A percentile compares a stretch with the other conserved stretches of the same genome.
These are phyloP conservation scores for Chydorus sphaericus DNA, from an alignment of 2,888 invertebrate genomes.

Conservation along the genomic window DNA sequence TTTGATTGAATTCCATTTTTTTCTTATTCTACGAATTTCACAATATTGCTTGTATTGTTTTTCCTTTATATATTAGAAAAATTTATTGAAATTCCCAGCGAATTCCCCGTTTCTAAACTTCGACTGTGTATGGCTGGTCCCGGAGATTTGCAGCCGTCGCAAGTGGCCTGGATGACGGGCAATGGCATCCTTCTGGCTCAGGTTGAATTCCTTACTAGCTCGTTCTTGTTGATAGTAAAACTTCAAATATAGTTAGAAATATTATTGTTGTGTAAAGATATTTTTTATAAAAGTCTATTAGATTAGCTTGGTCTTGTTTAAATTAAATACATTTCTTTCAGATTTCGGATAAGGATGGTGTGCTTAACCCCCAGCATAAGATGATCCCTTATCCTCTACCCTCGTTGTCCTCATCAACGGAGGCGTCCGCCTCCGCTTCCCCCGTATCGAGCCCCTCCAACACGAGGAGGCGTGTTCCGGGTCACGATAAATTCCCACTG, in stretches of 20 bases:
- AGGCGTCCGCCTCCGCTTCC: constrained; percentile 10
- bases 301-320: too few species aligned
- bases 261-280: too few species aligned
- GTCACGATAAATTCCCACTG: constrained; percentile 33
- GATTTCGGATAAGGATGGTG: constrained; percentile 1
- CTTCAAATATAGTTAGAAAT: too few species aligned
- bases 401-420: too few species aligned
- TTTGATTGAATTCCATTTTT: constrained; percentile 11
- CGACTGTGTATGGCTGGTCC: constrained; percentile 35
- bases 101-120: constrained; percentile 58
- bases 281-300: too few species aligned
- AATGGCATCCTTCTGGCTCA: constrained; percentile 12
- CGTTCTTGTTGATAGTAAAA: too few species aligned
- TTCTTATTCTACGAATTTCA: background rate
- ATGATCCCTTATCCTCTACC: constrained; percentile 19
- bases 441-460: constrained; percentile 11
- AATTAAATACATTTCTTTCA: too few species aligned
- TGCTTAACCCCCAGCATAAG: constrained; percentile 14
- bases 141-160: background rate
- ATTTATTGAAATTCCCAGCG: constrained; percentile 56
- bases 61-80: constrained; percentile 27
- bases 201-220: background rate
- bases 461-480: background rate
- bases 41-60: constrained; percentile 11
- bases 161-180: constrained; percentile 10